These are phyloP conservation scores for Charanyca ferruginea DNA, from an alignment of 2,888 invertebrate species.

Conservation along the genomic window DNA sequence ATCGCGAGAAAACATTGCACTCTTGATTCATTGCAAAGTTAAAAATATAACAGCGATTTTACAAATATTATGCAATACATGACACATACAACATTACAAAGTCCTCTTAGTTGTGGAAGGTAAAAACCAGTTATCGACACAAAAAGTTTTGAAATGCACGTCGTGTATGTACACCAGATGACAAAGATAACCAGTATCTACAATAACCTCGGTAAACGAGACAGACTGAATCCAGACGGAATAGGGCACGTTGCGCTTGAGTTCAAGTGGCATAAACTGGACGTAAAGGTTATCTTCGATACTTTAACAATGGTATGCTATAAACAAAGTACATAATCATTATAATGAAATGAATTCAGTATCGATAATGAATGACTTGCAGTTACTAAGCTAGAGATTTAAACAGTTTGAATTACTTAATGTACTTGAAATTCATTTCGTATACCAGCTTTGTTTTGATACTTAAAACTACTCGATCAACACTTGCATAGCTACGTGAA, in stretches of 20 bases:
- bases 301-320: neutral
- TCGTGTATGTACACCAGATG: neutral
- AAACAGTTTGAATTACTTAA: neutral
- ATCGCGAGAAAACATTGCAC: neutral
- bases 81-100: neutral
- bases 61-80: neutral
- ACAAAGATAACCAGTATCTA: neutral
- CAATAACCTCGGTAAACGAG: constrained; percentile 10
- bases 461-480: neutral
- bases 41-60: neutral
- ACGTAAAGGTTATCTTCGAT: constrained; percentile 38
- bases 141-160: neutral
- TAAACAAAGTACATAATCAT: constrained; percentile 3
- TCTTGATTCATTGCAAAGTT: neutral
- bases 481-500: neutral
- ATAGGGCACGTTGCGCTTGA: constrained; percentile 9
- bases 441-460: neutral
- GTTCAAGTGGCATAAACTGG: constrained; percentile 11
- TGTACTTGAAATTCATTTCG: neutral
- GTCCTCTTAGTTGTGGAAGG: neutral
- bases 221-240: constrained; percentile 43
- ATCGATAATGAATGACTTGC: constrained; percentile 2
- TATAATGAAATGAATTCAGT: neutral
- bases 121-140: constrained; percentile 2
- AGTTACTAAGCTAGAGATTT: neutral